These are phyloP conservation scores for Elegia similella DNA, from an alignment of 2,888 invertebrate genomes.

Conservation along the genomic window DNA sequence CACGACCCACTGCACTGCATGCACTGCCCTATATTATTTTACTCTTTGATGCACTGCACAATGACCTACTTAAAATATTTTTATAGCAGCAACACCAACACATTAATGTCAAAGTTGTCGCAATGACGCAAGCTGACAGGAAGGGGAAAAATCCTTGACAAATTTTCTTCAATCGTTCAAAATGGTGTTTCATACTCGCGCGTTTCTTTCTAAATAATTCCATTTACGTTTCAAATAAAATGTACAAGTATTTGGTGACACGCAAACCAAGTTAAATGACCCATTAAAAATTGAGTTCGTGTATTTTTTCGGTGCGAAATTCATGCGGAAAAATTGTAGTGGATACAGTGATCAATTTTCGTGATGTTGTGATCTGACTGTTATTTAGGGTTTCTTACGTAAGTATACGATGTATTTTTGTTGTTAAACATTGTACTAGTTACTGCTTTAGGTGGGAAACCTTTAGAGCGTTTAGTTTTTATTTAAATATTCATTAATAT, in stretches of 20 bases:
- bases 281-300: slow-evolving; percentile 30
- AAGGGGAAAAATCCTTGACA: slow-evolving; percentile 67
- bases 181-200: slow-evolving; percentile 75
- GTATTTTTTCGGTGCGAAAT: slow-evolving; percentile 34
- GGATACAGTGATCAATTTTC: slow-evolving; percentile 56
- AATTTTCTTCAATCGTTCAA: slow-evolving; percentile 72
- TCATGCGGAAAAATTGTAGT: slow-evolving; percentile 37
- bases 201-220: slow-evolving; percentile 65
- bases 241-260: slow-evolving; percentile 42
- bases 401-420: slow-evolving; percentile 63
- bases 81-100: slow-evolving; percentile 24
- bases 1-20: not conserved
- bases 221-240: slow-evolving; percentile 61
- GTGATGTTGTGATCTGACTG: slow-evolving; percentile 66
- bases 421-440: slow-evolving; percentile 46
- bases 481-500: not conserved
- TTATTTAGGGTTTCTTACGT: slow-evolving; percentile 73
- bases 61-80: not conserved
- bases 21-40: too few species aligned
- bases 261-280: slow-evolving; percentile 34
- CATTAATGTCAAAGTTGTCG: slow-evolving; percentile 58
- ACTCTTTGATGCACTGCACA: too few species aligned
- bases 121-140: slow-evolving; percentile 66
- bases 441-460: not conserved
- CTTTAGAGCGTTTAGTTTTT: not conserved